phyloP scores from a whole-genome alignment of 2,888 invertebrate species.

The Cataglyphis albicans region DNA sequence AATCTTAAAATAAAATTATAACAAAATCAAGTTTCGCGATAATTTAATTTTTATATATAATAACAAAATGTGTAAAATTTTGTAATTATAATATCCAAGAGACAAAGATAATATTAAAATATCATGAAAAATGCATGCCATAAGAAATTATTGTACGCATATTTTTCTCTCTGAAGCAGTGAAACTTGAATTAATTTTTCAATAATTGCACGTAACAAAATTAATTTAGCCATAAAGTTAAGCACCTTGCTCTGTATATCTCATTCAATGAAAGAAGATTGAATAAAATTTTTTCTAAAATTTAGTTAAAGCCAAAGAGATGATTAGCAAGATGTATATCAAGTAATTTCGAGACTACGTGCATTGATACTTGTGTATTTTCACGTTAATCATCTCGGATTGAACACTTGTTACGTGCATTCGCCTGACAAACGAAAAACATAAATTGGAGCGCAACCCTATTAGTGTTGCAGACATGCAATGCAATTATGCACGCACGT shows the following conservation, averaged over 20 bases:
- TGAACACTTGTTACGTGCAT: constrained; percentile 13
- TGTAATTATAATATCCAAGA: not conserved
- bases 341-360: not conserved
- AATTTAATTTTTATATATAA: not conserved
- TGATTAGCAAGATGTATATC: not conserved
- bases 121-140: not conserved
- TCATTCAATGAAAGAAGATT: not conserved
- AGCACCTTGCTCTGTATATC: not conserved
- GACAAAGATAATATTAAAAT: not conserved
- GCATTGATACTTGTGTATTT: not conserved
- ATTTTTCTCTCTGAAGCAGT: not conserved
- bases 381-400: not conserved
- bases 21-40: not conserved
- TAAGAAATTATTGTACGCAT: not conserved
- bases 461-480: constrained; percentile 19
- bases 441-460: constrained; percentile 35
- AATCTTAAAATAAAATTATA: not conserved
- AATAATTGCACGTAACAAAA: not conserved
- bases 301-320: not conserved
- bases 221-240: not conserved
- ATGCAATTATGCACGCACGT: constrained; percentile 13
- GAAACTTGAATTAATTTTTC: not conserved
- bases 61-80: not conserved
- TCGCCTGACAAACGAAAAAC: constrained; percentile 33
- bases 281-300: not conserved